Evolutionary conservation across 2,888 invertebrate genomes (phyloP).

Genomic region (Agonum fuliginosum): DNA sequence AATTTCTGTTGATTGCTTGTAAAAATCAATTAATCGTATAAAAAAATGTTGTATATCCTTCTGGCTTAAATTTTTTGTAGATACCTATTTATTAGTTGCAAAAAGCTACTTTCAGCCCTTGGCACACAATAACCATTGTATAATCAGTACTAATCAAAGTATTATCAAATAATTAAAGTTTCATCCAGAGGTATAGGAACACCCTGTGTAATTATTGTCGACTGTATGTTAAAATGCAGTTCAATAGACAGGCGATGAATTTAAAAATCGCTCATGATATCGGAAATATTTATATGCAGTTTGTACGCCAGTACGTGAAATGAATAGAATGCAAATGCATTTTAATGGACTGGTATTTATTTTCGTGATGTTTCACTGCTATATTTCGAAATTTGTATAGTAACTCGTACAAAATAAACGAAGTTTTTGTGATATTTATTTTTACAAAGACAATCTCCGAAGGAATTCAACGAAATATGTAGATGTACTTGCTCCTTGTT

Average conservation of each 20-base stretch:
- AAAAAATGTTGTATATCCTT: no score
- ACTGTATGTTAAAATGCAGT: not conserved
- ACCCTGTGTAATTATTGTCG: constrained; percentile 12
- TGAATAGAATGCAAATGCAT: constrained; percentile 8
- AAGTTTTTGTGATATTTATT: constrained; percentile 15
- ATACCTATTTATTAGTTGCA: no score
- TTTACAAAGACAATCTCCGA: constrained; percentile 33
- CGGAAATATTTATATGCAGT: constrained; percentile 21
- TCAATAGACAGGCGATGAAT: constrained; percentile 9
- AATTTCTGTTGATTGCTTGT: no score
- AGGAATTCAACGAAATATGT: not conserved
- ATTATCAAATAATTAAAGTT: no score
- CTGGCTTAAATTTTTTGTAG: no score
- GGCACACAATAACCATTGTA: no score
- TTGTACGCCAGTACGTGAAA: not conserved
- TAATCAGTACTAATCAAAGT: no score
- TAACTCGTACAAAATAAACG: constrained; percentile 17
- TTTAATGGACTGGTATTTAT: constrained; percentile 31
- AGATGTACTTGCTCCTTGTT: not conserved
- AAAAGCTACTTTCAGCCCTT: no score
- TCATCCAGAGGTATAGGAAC: no score
- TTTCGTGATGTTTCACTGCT: constrained; percentile 29
- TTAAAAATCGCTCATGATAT: constrained; percentile 8
- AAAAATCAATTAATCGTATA: no score
- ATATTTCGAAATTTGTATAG: constrained; percentile 19